Evolutionary conservation across 2,113 vertebrate species (phyloP).

Genomic region (Mus musculus): DNA sequence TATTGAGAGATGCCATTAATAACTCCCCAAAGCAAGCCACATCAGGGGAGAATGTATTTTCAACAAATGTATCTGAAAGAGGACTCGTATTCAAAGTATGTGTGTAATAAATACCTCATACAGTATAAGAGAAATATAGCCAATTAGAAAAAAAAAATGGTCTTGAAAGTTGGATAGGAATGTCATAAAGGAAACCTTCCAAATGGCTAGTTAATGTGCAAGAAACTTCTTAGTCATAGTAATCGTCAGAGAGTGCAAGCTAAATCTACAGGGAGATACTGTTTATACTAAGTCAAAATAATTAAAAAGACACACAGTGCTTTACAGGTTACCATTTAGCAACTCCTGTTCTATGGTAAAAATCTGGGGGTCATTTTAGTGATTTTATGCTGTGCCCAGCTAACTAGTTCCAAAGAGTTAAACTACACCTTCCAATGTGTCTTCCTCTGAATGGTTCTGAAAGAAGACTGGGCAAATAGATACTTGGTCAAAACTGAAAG

Average conservation of each 20-base stretch:
- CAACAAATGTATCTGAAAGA: neutral
- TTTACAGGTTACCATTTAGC: neutral
- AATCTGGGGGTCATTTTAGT: neutral
- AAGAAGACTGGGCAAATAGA: neutral
- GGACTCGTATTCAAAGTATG: neutral
- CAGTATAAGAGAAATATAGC: neutral
- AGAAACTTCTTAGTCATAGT: neutral
- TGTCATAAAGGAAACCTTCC: neutral
- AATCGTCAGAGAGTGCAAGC: neutral
- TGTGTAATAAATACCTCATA: neutral
- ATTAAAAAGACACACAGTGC: neutral
- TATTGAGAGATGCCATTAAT: neutral
- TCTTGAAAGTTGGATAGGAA: neutral
- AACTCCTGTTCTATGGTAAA: neutral
- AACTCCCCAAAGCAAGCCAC: neutral
- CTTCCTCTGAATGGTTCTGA: neutral
- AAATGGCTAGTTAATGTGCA: neutral
- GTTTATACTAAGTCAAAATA: neutral
- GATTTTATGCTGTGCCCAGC: neutral
- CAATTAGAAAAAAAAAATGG: conserved; percentile 25
- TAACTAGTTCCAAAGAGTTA: neutral
- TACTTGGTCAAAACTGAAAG: neutral
- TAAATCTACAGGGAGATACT: neutral
- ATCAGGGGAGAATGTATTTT: neutral
- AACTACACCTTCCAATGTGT: neutral